Evolutionary conservation across 2,888 invertebrate genomes (phyloP).

Genomic region (Drosophila subquinaria): DNA sequence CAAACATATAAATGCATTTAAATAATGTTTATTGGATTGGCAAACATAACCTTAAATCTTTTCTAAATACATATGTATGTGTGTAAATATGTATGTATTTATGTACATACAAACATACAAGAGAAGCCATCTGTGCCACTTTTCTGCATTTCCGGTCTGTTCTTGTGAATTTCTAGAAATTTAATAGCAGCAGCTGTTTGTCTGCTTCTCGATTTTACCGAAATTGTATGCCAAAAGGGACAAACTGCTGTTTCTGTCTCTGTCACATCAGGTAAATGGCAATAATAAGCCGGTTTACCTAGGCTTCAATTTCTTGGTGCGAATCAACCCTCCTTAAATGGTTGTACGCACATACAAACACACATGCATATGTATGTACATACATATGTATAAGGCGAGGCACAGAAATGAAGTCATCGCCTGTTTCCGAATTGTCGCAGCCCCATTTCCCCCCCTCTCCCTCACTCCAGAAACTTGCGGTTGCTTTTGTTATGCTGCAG

Average conservation of each 20-base stretch:
- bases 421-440: constrained; percentile 29
- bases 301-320: constrained; percentile 43
- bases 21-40: background rate
- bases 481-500: constrained; percentile 46
- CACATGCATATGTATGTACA: background rate
- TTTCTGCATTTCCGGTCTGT: constrained; percentile 55
- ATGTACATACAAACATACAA: background rate
- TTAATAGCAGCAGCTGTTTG: constrained; percentile 52
- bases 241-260: background rate
- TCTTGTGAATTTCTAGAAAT: constrained; percentile 44
- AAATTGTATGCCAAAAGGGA: constrained; percentile 3
- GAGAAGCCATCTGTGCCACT: constrained; percentile 47
- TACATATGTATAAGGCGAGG: background rate
- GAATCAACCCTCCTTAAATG: constrained; percentile 57
- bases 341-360: constrained; percentile 1
- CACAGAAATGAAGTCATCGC: constrained; percentile 69
- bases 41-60: constrained; percentile 37
- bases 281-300: constrained; percentile 65
- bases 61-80: background rate
- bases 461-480: constrained; percentile 1
- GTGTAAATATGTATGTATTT: background rate
- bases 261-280: constrained; percentile 17
- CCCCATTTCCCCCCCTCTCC: background rate
- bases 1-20: too few relatives aligned
- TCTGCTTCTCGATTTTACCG: constrained; percentile 47